Evolutionary conservation across 2,113 vertebrate genomes (phyloP).

Genomic region (Passerina amoena): DNA sequence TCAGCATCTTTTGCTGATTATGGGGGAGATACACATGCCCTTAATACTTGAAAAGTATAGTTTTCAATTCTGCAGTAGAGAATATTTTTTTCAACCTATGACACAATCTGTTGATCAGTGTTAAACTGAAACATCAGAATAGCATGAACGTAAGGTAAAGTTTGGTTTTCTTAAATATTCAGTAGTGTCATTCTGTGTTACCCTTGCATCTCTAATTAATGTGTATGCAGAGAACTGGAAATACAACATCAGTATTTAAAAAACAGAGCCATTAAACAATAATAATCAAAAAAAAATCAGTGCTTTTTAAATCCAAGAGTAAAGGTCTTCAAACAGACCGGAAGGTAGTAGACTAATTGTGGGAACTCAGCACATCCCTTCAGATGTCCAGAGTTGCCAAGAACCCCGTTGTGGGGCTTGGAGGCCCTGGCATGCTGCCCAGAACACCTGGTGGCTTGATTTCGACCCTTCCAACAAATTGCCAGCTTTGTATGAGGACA

Average conservation of each 20-base stretch:
- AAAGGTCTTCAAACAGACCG: not conserved
- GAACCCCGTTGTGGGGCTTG: no score
- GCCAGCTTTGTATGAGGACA: no score
- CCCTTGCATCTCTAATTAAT: not conserved
- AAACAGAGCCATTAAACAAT: not conserved
- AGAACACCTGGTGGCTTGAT: no score
- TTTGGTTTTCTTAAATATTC: not conserved
- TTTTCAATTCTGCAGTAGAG: not conserved
- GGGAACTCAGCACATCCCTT: no score
- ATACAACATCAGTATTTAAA: not conserved
- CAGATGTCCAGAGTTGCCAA: no score
- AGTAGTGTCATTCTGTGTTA: not conserved
- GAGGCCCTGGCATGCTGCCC: no score
- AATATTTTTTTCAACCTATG: not conserved
- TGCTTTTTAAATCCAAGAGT: not conserved
- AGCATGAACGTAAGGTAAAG: not conserved
- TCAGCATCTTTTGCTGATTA: not conserved
- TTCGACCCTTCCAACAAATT: no score
- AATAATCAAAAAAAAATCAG: rapidly evolving
- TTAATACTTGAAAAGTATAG: not conserved
- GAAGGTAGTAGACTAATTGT: not conserved
- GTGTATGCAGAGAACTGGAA: not conserved
- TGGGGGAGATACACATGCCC: not conserved
- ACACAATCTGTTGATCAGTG: not conserved
- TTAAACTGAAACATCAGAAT: not conserved